phyloP scores from a whole-genome alignment of 1,140 invertebrate species.

The Lineus longissimus region DNA sequence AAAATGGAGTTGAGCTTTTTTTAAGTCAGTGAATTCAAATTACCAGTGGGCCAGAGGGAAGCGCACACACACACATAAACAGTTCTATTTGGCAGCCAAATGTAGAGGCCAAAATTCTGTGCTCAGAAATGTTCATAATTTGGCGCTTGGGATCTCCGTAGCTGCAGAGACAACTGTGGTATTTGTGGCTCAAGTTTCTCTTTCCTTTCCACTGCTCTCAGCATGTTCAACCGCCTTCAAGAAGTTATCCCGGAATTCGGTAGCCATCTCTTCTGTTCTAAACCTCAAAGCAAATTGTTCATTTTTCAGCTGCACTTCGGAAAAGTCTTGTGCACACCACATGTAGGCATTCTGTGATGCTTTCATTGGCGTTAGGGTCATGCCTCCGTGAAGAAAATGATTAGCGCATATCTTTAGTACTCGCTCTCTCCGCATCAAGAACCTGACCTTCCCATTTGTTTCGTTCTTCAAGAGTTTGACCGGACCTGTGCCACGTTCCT shows the following conservation, averaged over 20 bases:
- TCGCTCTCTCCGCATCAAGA: conserved; percentile 77
- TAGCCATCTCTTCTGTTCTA: not conserved
- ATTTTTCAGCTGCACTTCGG: not conserved
- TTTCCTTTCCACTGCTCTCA: not conserved
- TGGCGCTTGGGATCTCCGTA: no score
- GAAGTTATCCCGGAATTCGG: not conserved
- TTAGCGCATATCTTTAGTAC: conserved; percentile 58
- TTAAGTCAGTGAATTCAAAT: no score
- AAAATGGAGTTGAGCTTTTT: no score
- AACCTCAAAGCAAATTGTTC: not conserved
- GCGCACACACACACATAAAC: no score
- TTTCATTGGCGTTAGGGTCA: conserved; percentile 42
- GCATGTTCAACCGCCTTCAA: not conserved
- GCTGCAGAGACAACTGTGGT: not conserved
- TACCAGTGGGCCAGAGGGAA: no score
- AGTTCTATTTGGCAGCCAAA: no score
- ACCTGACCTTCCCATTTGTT: conserved; percentile 61
- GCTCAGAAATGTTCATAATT: no score
- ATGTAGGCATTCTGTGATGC: conserved; percentile 17
- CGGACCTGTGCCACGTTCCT: conserved; percentile 57
- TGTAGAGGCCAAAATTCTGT: no score
- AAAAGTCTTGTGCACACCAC: conserved; percentile 12
- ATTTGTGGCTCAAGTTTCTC: not conserved
- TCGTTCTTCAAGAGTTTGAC: conserved; percentile 61
- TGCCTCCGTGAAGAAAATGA: conserved; percentile 42